phyloP scores from a whole-genome alignment of 2,888 invertebrate genomes.

The Yponomeuta plumbellus region DNA sequence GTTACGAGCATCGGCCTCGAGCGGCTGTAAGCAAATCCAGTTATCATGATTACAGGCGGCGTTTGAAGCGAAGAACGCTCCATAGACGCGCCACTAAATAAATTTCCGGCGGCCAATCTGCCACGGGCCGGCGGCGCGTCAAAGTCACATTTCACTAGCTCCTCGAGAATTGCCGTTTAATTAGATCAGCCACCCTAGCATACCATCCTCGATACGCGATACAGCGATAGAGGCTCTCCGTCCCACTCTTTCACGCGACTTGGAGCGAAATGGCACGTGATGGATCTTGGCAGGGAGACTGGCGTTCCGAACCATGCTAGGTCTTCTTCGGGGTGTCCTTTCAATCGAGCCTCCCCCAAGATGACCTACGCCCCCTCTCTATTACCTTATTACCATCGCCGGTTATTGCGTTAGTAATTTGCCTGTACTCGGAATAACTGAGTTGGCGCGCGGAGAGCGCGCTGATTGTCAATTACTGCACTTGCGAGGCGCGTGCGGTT shows the following conservation, averaged over 20 bases:
- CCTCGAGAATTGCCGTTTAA: slow-evolving; percentile 54
- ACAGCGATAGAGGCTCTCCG: no score
- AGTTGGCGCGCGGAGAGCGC: slow-evolving; percentile 62
- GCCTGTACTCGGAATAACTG: slow-evolving; percentile 67
- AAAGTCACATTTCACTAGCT: slow-evolving; percentile 43
- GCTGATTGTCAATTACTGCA: slow-evolving; percentile 71
- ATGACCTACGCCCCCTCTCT: slow-evolving; percentile 57
- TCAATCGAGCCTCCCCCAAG: slow-evolving; percentile 30
- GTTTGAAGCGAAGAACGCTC: neutral
- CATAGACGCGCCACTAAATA: slow-evolving; percentile 33
- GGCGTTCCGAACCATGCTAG: slow-evolving; percentile 23
- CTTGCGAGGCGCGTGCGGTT: slow-evolving; percentile 49
- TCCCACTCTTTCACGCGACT: no score
- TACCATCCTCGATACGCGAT: neutral
- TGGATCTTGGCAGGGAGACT: no score
- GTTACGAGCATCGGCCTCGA: neutral
- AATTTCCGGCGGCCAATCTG: slow-evolving; percentile 44
- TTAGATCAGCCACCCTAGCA: slow-evolving; percentile 40
- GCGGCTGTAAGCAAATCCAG: neutral
- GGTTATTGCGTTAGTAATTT: slow-evolving; percentile 73
- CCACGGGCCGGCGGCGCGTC: slow-evolving; percentile 27
- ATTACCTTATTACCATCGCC: slow-evolving; percentile 68
- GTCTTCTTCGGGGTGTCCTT: neutral
- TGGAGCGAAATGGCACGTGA: no score
- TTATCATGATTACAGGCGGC: neutral